Conservation (phyloP, 2,888 invertebrate species). For the Kryphioiulus occultus region DNA sequence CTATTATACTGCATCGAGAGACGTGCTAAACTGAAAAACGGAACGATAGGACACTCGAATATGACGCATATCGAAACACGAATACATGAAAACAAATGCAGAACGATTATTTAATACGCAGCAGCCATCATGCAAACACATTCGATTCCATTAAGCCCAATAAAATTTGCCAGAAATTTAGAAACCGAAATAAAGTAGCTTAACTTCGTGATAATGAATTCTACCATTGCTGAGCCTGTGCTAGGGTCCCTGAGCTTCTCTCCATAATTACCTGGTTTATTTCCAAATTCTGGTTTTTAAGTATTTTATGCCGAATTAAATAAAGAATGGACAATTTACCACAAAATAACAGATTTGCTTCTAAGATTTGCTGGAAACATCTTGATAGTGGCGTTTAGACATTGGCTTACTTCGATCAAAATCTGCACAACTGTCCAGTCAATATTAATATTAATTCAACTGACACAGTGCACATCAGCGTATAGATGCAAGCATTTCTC, state of each 20-base stretch:
- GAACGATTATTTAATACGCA: background rate
- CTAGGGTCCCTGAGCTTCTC: background rate
- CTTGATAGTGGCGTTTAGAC: no score
- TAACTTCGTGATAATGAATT: background rate
- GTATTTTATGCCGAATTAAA: background rate
- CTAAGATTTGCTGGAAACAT: no score
- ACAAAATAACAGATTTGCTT: background rate
- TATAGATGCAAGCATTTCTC: no score
- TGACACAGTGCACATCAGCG: no score
- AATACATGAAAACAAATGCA: slow-evolving; percentile 3
- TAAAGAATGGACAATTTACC: background rate
- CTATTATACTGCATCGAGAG: slow-evolving; percentile 16
- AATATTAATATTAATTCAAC: no score
- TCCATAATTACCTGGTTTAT: background rate
- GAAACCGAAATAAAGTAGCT: background rate
- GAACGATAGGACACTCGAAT: background rate
- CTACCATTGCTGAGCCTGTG: background rate
- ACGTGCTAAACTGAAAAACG: slow-evolving; percentile 25
- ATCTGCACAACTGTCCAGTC: no score
- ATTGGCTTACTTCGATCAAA: no score
- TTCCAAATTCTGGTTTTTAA: background rate
- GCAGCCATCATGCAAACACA: background rate
- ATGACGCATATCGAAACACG: background rate
- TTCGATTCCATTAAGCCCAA: background rate
- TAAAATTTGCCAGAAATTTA: background rate